Evolutionary conservation across 2,113 vertebrate genomes (phyloP), one percentile per base, ranked within the genome.

Genomic region (Anhinga rufa): DNA sequence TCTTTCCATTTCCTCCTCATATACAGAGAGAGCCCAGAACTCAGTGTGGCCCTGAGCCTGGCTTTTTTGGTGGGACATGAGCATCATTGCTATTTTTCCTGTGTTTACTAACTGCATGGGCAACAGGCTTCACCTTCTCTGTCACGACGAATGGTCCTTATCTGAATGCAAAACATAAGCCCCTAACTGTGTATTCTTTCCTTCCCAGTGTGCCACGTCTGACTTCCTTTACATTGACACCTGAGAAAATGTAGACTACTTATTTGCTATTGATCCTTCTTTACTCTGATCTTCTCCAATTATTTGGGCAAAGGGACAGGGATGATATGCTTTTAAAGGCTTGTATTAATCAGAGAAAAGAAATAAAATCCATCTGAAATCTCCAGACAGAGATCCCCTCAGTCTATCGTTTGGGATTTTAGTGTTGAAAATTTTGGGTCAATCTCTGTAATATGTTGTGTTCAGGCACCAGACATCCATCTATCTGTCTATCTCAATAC

Each of bases 401-500:
- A 57, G 70, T 70, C 54, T 91, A 32, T 82, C 6, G 0, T 94
- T 95, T 88, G 88, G 84, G 92, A 92, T 90, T 94, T 88, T 85
- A 95, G 44, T 58, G 70, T n/a, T 85, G 61, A 93, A 88, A 94
- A 94, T 86, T 90, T 93, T 91, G 94, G 75, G 88, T 96, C 88
- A 95, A 92, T 91, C 78, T 87, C 60, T 92, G 68, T 79, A 92
- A 93, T 80, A 86, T 0, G 3, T 89, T 91, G 66, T 87, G 84
- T 88, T 91, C 91, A 92, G 91, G 49, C 70, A 95, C 58, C 84
- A 96, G 60, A 66, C 75, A 94, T 95, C 62, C 80, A 88, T 92
- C 88, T 95, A 92, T 93, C 92, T 96, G 92, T 97, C 95, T 92
- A 2, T 94, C 91, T 97, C 79, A 88, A 96, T 92, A 97, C 89